These are phyloP conservation scores for Autographa pulchrina DNA, from an alignment of 2,888 invertebrate species.

Conservation along the genomic window DNA sequence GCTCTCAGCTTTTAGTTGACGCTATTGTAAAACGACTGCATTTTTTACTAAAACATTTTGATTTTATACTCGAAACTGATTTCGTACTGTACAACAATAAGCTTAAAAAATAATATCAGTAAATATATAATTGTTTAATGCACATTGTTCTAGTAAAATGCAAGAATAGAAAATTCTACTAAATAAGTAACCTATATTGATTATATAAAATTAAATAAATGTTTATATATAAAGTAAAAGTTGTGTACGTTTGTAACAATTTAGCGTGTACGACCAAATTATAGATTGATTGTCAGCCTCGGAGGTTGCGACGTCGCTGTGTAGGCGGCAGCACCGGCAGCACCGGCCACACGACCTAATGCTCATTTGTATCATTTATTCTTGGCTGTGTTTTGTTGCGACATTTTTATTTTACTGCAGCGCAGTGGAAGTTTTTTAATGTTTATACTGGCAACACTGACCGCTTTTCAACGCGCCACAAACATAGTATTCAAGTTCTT, in stretches of 20 bases:
- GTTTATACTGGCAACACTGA: slow-evolving; percentile 60
- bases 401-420: slow-evolving; percentile 60
- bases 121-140: slow-evolving; percentile 71
- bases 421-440: slow-evolving; percentile 57
- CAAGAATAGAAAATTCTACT: slow-evolving; percentile 64
- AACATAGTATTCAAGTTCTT: not conserved
- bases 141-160: slow-evolving; percentile 74
- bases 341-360: slow-evolving; percentile 71
- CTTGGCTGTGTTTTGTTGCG: slow-evolving; percentile 73
- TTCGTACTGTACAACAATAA: slow-evolving; percentile 60
- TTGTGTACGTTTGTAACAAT: slow-evolving; percentile 79
- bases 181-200: slow-evolving; percentile 71
- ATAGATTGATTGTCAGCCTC: slow-evolving; percentile 67
- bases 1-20: slow-evolving; percentile 60
- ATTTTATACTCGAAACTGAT: slow-evolving; percentile 58
- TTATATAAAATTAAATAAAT: slow-evolving; percentile 68
- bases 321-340: slow-evolving; percentile 70
- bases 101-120: slow-evolving; percentile 50
- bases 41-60: slow-evolving; percentile 64
- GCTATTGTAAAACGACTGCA: slow-evolving; percentile 70
- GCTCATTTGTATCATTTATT: slow-evolving; percentile 60
- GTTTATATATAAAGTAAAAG: slow-evolving; percentile 75
- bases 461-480: slow-evolving; percentile 53
- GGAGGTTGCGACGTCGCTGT: slow-evolving; percentile 64
- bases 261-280: slow-evolving; percentile 81